Percentiles rank a stretch among this genome's conserved stretches.
Evolutionary conservation across 2,888 invertebrate species (phyloP).

Genomic region (Heliconius ethilla): DNA sequence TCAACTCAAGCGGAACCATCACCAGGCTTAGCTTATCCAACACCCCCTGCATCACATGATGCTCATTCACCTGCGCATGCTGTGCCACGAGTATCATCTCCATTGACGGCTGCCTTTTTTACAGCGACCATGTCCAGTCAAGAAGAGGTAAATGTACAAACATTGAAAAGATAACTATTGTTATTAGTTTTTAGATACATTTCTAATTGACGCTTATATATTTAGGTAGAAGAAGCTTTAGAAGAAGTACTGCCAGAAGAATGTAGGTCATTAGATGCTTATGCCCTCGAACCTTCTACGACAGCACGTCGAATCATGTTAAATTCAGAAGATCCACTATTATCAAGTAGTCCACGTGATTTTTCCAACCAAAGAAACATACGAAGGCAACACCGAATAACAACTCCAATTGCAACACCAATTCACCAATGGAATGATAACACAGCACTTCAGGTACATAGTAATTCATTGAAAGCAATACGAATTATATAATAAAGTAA

Average conservation of each 20-base stretch:
- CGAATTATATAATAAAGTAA: not conserved
- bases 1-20: conserved; percentile 79
- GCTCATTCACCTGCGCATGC: conserved; percentile 85
- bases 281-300: conserved; percentile 84
- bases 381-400: conserved; percentile 63
- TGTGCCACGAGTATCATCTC: conserved; percentile 89
- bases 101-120: conserved; percentile 91
- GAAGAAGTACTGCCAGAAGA: conserved; percentile 92
- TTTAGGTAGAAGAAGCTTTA: conserved; percentile 89
- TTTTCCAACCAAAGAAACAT: conserved; percentile 80
- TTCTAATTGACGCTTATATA: not conserved
- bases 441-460: conserved; percentile 68
- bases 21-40: conserved; percentile 91
- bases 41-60: conserved; percentile 94
- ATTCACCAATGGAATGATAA: conserved; percentile 72
- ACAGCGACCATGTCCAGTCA: conserved; percentile 92
- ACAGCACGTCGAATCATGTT: conserved; percentile 92
- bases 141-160: conserved; percentile 81
- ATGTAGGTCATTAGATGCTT: conserved; percentile 83
- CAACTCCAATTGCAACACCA: conserved; percentile 56
- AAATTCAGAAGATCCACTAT: conserved; percentile 91
- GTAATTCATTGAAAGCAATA: not conserved
- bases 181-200: not conserved
- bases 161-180: not conserved
- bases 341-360: conserved; percentile 92